Evolutionary conservation across 2,113 vertebrate genomes (phyloP), one percentile per base, ranked within the genome.

Genomic region (Myanophis thanlyinensis): DNA sequence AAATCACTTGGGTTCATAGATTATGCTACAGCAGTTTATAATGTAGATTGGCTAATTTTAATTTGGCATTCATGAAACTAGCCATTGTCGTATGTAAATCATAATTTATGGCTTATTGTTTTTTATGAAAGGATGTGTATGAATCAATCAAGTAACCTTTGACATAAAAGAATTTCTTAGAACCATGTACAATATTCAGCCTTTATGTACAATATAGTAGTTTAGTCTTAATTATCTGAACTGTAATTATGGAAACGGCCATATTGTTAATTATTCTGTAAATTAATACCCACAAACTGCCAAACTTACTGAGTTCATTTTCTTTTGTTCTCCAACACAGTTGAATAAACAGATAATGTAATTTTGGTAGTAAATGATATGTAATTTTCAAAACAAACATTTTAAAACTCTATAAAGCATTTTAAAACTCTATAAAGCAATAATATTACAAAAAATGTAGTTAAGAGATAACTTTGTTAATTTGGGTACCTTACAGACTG

Each of bases 261-360:
- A 7, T 91, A 91, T 85, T 89, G 35, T 93, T 93, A 85, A 86
- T 89, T 91, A 91, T 91, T 93, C 35, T 93, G 90, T 53, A 85
- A 91, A 86, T 67, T 59, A 30, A 86, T 85, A 40, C 27, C 80
- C 73, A 91, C 46, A 91, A 88, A 53, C 91, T 89, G 88, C 87
- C 73, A 93, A 67, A 91, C 52, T 86, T 91, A 86, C 3, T 62
- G 91, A 86, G 35, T 89, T 89, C 52, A 85, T 49, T 86, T 93
- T 91, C 35, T 48, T 89, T 59, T 89, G 85, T 85, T 85, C 35
- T n/a, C 18, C 30, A 89, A 7, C 18, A 48, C 47, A 62, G 47
- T 53, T 62, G 62, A 30, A 90, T 93, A 93, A 88, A 47, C 47
- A 73, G 44, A 27, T 52, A 67, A 35, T n/a, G 9, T 44, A 35